phyloP scores from a whole-genome alignment of 2,113 vertebrate species.

The Rhadina sibilatrix region DNA sequence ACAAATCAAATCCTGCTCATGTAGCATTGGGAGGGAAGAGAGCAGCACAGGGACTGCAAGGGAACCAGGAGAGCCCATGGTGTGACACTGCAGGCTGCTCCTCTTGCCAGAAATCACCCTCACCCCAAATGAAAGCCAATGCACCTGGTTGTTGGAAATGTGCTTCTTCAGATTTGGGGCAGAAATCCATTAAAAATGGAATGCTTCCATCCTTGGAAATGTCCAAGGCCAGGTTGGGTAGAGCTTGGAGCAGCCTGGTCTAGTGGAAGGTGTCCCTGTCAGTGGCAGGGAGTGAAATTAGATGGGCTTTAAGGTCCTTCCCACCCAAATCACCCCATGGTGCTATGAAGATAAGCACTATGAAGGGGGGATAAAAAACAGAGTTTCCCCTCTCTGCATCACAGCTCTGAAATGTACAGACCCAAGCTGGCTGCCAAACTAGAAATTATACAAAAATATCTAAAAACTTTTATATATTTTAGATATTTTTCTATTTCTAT shows the following conservation, averaged over 20 bases:
- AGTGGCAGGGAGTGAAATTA: not conserved
- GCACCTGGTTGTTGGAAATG: not conserved
- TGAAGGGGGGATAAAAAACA: not conserved
- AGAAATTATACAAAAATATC: not conserved
- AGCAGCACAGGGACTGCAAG: accelerated
- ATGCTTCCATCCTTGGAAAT: not conserved
- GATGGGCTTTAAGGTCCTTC: not conserved
- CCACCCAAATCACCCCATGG: not conserved
- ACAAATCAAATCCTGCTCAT: not conserved
- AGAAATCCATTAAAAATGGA: not conserved
- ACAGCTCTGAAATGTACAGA: not conserved
- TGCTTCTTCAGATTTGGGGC: accelerated
- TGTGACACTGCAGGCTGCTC: not conserved
- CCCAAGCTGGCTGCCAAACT: not conserved
- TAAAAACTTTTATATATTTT: not conserved
- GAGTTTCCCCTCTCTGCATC: not conserved
- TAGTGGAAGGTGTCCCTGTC: not conserved
- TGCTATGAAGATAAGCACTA: not conserved
- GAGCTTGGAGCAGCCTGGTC: not conserved
- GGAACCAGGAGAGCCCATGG: not conserved
- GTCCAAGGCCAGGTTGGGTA: not conserved
- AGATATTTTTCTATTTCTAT: not conserved
- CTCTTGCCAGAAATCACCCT: not conserved
- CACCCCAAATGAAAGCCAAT: not conserved
- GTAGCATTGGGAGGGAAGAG: accelerated